Conservation (phyloP, 2,797 vertebrate species). For the Artibeus lituratus region DNA sequence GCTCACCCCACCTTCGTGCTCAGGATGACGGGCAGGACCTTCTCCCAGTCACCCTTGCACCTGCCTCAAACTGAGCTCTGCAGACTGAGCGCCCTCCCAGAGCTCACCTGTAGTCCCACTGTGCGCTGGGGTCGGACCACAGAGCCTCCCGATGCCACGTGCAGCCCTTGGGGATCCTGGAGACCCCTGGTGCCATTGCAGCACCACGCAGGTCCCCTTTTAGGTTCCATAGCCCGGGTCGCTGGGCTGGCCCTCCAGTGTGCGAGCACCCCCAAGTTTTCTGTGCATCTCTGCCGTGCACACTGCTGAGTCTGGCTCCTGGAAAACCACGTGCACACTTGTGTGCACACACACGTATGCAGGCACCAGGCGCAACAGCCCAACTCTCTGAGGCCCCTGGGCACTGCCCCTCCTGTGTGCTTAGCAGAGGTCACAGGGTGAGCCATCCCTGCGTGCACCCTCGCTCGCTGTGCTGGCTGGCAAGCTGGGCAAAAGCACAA, state of each 20-base stretch:
- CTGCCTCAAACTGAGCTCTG: background rate
- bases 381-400: background rate
- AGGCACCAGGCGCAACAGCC: background rate
- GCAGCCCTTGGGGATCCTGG: background rate
- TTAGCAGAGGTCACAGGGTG: background rate
- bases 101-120: background rate
- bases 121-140: background rate
- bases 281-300: background rate
- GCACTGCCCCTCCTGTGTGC: background rate
- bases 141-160: accelerated
- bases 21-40: background rate
- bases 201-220: too few relatives aligned
- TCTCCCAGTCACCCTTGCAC: background rate
- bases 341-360: accelerated
- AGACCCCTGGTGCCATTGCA: background rate
- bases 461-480: background rate
- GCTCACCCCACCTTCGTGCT: background rate
- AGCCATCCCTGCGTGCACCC: accelerated
- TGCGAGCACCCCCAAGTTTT: background rate
- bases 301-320: background rate
- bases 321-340: accelerated
- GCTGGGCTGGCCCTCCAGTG: background rate
- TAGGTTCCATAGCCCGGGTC: background rate
- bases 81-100: background rate
- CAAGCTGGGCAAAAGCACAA: background rate